These are phyloP conservation scores for Pagetopsis macropterus DNA, from an alignment of 2,797 vertebrate species.

Conservation along the genomic window DNA sequence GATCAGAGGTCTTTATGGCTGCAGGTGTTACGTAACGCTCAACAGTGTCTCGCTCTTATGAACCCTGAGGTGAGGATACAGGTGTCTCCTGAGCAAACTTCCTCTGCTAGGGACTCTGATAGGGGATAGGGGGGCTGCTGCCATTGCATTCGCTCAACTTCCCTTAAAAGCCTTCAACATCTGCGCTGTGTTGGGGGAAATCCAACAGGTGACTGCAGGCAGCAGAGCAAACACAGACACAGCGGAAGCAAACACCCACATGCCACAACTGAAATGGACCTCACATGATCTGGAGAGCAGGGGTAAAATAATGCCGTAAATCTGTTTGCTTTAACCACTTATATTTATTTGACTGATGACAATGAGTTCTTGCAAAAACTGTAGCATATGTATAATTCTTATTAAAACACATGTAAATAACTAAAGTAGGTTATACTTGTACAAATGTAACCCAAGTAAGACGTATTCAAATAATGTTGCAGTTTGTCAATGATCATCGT, in stretches of 20 bases:
- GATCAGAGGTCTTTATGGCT: not conserved
- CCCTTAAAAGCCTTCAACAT: slow-evolving; percentile 50
- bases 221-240: slow-evolving; percentile 52
- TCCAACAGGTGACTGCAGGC: slow-evolving; percentile 51
- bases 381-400: too few species aligned
- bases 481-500: too few species aligned
- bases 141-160: slow-evolving; percentile 39
- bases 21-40: slow-evolving; percentile 12
- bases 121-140: slow-evolving; percentile 42
- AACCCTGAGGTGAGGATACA: slow-evolving; percentile 17
- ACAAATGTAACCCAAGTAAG: too few species aligned
- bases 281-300: not conserved
- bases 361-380: too few species aligned
- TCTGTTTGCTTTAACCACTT: too few species aligned
- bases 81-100: slow-evolving; percentile 61
- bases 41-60: not conserved
- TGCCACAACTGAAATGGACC: slow-evolving; percentile 39
- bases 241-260: slow-evolving; percentile 18
- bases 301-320: not conserved
- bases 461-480: too few species aligned
- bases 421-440: too few species aligned
- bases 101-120: slow-evolving; percentile 29
- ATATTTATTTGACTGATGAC: too few species aligned
- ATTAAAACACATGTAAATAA: too few species aligned
- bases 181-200: slow-evolving; percentile 56